Conservation (phyloP, 2,888 invertebrate species). For the Thalpophila matura region DNA sequence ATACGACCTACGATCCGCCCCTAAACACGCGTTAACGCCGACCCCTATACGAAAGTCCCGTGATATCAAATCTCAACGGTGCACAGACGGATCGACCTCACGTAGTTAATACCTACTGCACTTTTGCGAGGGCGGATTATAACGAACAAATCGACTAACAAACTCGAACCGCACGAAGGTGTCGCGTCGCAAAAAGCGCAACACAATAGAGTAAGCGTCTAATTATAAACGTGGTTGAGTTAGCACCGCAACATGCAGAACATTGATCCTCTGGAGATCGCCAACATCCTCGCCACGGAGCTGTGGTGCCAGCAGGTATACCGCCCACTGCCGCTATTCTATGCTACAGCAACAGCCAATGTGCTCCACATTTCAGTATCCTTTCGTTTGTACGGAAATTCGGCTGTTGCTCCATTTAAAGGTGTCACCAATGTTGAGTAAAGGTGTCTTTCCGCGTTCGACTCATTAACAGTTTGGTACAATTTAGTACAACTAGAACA, state of each 20-base stretch:
- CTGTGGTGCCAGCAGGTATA: conserved; percentile 95
- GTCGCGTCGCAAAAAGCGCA: conserved; percentile 90
- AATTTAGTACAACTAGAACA: conserved; percentile 35
- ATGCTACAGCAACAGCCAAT: conserved; percentile 12
- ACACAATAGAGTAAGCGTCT: conserved; percentile 90
- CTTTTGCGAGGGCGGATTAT: conserved; percentile 88
- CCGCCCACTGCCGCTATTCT: conserved; percentile 34
- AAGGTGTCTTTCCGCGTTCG: conserved; percentile 35
- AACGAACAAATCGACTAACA: conserved; percentile 90
- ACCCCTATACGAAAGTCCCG: conserved; percentile 57
- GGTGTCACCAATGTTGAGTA: conserved; percentile 24
- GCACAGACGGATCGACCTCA: conserved; percentile 76
- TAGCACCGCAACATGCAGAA: conserved; percentile 85
- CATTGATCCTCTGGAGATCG: conserved; percentile 96
- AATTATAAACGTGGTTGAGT: conserved; percentile 88
- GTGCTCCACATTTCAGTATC: conserved; percentile 21
- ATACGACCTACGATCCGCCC: conserved; percentile 80
- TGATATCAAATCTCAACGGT: conserved; percentile 59
- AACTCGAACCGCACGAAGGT: conserved; percentile 89
- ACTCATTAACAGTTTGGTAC: conserved; percentile 29
- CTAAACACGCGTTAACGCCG: conserved; percentile 62
- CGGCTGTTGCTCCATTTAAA: conserved; percentile 28
- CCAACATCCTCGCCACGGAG: conserved; percentile 96
- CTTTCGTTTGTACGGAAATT: conserved; percentile 20
- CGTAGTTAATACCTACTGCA: conserved; percentile 75